A percentile compares a stretch with the other conserved stretches of the same genome.
phyloP scores from a whole-genome alignment of 2,113 vertebrate genomes.

The Laticauda laticaudata region DNA sequence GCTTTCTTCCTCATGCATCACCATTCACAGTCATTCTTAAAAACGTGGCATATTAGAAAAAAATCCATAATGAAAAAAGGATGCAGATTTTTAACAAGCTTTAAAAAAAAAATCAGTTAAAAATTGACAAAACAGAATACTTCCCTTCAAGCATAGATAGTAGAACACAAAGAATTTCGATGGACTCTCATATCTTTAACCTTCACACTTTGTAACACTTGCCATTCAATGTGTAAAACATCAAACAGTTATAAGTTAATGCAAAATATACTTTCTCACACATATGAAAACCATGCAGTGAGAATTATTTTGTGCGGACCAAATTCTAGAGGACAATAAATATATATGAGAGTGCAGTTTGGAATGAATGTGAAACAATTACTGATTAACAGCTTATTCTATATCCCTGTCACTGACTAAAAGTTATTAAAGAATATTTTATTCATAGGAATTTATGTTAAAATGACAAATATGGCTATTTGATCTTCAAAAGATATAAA shows the following conservation, averaged over 20 bases:
- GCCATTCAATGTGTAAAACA: neutral
- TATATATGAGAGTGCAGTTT: neutral
- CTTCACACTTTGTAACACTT: neutral
- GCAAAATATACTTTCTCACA: neutral
- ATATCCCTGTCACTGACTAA: neutral
- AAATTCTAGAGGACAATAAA: neutral
- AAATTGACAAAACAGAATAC: neutral
- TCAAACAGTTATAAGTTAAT: neutral
- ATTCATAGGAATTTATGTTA: neutral
- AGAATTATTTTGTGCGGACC: slow-evolving; percentile 1
- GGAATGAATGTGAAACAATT: neutral
- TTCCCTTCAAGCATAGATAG: neutral
- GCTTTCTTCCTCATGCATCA: neutral
- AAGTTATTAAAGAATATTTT: slow-evolving; percentile 46
- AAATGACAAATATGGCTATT: slow-evolving; percentile 21
- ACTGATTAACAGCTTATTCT: slow-evolving; percentile 3
- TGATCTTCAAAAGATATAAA: slow-evolving; percentile 25
- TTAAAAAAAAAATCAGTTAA: neutral
- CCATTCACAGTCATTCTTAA: neutral
- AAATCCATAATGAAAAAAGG: neutral
- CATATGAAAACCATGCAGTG: slow-evolving; percentile 22
- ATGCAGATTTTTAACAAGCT: neutral
- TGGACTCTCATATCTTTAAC: neutral
- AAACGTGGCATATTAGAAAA: neutral
- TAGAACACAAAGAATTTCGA: neutral